Evolutionary conservation across 2,113 vertebrate genomes (phyloP), one percentile per base, ranked within the genome.

Genomic region (Cercopithecus mona): DNA sequence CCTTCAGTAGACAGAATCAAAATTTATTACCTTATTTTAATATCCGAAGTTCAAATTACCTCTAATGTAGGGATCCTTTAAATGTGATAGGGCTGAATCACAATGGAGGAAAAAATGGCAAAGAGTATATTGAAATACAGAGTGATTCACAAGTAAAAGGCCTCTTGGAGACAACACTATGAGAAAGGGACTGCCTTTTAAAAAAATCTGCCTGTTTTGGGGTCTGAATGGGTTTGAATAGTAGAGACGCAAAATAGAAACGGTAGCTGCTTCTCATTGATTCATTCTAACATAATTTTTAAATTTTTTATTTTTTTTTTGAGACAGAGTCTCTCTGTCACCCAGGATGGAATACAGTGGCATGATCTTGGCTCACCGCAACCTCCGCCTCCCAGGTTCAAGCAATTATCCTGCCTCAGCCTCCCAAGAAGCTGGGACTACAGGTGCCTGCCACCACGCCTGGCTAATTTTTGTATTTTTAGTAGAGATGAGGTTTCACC

Each of bases 21-120:
- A 78, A 92, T 82, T 55, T 57, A 86, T 50, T 94, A 61, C 30
- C 43, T 80, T 92, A 81, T 80, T 80, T 97, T 86, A 89, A 45
- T 57, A 48, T 76, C 50, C 92, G 17, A 92, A 66, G 66, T 90
- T 93, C n/a, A 88, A 52, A 70, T 88, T 95, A 76, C 43, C 27
- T 93, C 55, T 90, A 64, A 86, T 75, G 55, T 13, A 66, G 40
- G 73, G 40, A 66, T 82, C 32, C 22, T 38, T 55, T 95, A 68
- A 87, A 75, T 75, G 48, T 90, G n/a, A 75, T 57, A 40, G n/a
- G 80, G 52, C 40, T 43, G 38, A 81, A 66, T 96, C 92, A 96
- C 57, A 73, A 22, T 81, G 64, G 57, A 85, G 68, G 14, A 40
- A 72, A 96, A 78, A 55, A 40, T 57, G 70, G 23, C 59, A 87